Evolutionary conservation across 2,888 invertebrate species (phyloP), one percentile per base, ranked within the genome.

Genomic region (Microctonus aethiopoides): DNA sequence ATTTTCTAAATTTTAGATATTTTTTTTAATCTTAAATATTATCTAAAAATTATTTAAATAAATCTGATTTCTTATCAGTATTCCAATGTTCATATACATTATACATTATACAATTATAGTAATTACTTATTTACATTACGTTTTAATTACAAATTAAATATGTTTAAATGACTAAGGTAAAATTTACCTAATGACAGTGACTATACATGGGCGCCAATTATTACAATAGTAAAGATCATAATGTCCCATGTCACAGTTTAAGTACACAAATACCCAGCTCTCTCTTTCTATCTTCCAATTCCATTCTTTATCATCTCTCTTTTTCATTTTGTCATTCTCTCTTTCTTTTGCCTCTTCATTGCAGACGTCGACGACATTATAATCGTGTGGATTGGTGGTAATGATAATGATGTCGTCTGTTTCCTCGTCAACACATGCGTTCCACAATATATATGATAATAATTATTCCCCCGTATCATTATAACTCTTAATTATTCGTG

Each of bases 381-480:
- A 56, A 20, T 16, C 36, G 10, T 29, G n/a, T 56, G 13, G n/a
- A 65, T 54, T 56, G n/a, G n/a, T 22, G n/a, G n/a, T 24, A 16
- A 64, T 54, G 20, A 65, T 65, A 56, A 65, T 65, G 39, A 39
- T 56, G 26, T 65, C 36, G n/a, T n/a, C n/a, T 57, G 52, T 52
- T 52, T 26, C 22, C 11, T 24, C 16, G 22, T 52, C 34, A 16
- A 41, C 51, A 54, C 34, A 66, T 5, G 20, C 41, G 20, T 57
- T 57, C n/a, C n/a, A 41, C 24, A 56, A 66, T 46, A n/a, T n/a
- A 66, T 46, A n/a, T n/a, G 16, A 46, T 46, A 16, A 46, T 46
- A 20, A 46, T n/a, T 16, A 7, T 46, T 16, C 2, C 16, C n/a
- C 5, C n/a, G 6, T 41, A 36, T 13, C 39, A 39, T n/a, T n/a